A percentile compares a stretch with the other conserved stretches of the same genome.
Conservation (phyloP, 2,797 vertebrate genomes). For the Alosa sapidissima region DNA sequence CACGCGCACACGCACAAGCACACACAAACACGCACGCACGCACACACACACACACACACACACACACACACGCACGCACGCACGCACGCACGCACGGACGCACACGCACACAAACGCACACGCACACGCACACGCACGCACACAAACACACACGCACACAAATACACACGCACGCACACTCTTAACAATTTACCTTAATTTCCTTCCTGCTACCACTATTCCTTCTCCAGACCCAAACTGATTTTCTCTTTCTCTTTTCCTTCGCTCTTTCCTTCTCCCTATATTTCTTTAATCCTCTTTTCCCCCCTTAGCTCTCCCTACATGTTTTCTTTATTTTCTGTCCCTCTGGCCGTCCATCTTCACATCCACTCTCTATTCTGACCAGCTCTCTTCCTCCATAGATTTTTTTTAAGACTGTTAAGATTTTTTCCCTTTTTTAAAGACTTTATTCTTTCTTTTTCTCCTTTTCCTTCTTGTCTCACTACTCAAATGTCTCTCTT, state of each 20-base stretch:
- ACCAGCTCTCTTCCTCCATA: background rate
- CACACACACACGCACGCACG: too few relatives aligned
- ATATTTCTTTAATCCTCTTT: background rate
- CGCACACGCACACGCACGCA: background rate
- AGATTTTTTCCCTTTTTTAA: slow-evolving; percentile 36
- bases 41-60: too few relatives aligned
- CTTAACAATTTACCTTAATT: slow-evolving; percentile 67
- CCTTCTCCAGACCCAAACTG: slow-evolving; percentile 53
- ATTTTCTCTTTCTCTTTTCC: slow-evolving; percentile 44
- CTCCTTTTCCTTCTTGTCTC: slow-evolving; percentile 35
- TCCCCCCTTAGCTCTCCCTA: background rate
- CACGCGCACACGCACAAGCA: too few relatives aligned
- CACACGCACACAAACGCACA: slow-evolving; percentile 13
- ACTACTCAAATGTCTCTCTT: slow-evolving; percentile 27
- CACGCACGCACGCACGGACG: too few relatives aligned
- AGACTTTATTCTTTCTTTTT: background rate
- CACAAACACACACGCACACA: slow-evolving; percentile 58
- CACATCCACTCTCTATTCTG: slow-evolving; percentile 30
- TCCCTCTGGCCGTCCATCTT: slow-evolving; percentile 27
- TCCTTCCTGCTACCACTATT: slow-evolving; percentile 11
- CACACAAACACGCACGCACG: too few relatives aligned
- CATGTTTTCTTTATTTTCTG: slow-evolving; percentile 36
- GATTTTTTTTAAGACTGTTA: too few relatives aligned
- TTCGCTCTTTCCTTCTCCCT: background rate
- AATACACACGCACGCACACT: slow-evolving; percentile 41